Evolutionary conservation across 2,888 invertebrate species (phyloP).

Genomic region (Oligia latruncula): DNA sequence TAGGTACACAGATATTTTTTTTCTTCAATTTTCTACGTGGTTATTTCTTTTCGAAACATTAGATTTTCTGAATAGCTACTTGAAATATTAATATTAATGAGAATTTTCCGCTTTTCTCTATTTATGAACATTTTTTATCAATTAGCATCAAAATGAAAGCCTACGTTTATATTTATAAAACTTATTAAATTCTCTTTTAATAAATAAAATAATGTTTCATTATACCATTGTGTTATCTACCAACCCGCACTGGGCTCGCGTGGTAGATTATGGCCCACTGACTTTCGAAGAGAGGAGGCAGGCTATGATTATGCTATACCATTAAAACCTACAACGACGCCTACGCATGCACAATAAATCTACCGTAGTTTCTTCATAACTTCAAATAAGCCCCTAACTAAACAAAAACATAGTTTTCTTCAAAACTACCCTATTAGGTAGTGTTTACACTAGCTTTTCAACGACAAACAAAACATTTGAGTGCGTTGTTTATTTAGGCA

Average conservation of each 20-base stretch:
- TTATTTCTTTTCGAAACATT: not conserved
- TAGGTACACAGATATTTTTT: not conserved
- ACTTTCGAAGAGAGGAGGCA: not conserved
- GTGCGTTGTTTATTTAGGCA: constrained; percentile 56
- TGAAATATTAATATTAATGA: not conserved
- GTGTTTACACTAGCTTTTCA: constrained; percentile 35
- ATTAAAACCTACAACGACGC: not conserved
- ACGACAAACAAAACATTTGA: constrained; percentile 49
- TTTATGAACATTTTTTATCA: not conserved
- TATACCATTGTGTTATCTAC: not conserved
- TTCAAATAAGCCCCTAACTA: constrained; percentile 2
- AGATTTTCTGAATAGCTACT: not conserved
- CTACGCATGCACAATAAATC: not conserved
- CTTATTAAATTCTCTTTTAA: too few relatives aligned
- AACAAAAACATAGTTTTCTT: constrained; percentile 17
- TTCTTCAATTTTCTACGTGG: not conserved
- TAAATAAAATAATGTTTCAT: not conserved
- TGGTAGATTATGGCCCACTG: not conserved
- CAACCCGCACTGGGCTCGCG: not conserved
- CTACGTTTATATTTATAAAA: not conserved
- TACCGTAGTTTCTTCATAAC: not conserved
- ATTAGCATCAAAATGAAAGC: not conserved
- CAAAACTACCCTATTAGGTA: constrained; percentile 24
- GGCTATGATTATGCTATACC: not conserved
- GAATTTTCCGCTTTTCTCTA: not conserved